These are phyloP conservation scores for Shinisaurus crocodilurus DNA, from an alignment of 2,113 vertebrate genomes.

Conservation along the genomic window DNA sequence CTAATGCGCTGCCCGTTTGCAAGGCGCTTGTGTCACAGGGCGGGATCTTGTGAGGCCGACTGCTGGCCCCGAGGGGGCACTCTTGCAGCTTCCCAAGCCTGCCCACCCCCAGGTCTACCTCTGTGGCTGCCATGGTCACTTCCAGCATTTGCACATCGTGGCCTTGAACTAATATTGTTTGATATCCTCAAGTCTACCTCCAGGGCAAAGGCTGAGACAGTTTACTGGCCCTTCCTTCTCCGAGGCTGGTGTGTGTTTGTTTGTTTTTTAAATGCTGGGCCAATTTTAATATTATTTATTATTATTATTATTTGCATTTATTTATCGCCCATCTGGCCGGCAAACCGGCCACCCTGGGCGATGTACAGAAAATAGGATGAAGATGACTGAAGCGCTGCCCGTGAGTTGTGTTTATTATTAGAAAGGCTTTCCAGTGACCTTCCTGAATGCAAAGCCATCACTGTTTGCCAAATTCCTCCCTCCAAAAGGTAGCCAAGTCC, in stretches of 20 bases:
- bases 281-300: too few relatives aligned
- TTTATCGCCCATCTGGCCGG: too few relatives aligned
- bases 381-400: slow-evolving; percentile 30
- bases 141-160: neutral
- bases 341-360: too few relatives aligned
- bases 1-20: neutral
- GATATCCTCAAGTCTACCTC: slow-evolving; percentile 3
- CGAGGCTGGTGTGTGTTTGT: slow-evolving; percentile 6
- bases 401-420: slow-evolving; percentile 45
- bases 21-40: neutral
- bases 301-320: too few relatives aligned
- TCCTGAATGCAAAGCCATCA: slow-evolving; percentile 23
- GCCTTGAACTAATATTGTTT: neutral
- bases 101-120: neutral
- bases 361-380: too few relatives aligned
- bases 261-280: neutral
- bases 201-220: too few relatives aligned
- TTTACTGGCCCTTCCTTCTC: neutral
- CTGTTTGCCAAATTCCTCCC: slow-evolving; percentile 19
- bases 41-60: too few relatives aligned
- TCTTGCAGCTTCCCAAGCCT: neutral
- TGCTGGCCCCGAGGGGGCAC: too few relatives aligned
- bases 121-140: too few relatives aligned
- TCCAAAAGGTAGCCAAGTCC: neutral
- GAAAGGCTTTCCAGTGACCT: slow-evolving; percentile 39